Evolutionary conservation across 2,797 vertebrate species (phyloP), one percentile per base, ranked within the genome.

Genomic region (Anolis apletophallus): DNA sequence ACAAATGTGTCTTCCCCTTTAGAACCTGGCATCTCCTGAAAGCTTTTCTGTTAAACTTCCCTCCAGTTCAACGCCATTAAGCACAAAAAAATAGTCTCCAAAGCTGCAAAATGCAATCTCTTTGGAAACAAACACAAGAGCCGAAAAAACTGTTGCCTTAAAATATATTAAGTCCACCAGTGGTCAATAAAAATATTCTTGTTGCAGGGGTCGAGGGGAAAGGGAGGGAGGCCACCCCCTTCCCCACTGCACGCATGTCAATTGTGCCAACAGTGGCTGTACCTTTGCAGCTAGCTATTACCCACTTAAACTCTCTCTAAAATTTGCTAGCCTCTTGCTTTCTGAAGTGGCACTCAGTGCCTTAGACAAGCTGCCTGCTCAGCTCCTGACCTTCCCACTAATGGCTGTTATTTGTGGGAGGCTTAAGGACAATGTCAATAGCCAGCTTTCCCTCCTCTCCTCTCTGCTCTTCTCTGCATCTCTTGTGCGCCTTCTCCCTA

Each of bases 371-470:
- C 97, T 97, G 97, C 97, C 97, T 96, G 97, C 97, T 98, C 97
- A 97, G 98, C 97, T 98, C 96, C 97, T 98, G 97, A 98, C 98
- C 98, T 96, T 97, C 97, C 97, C 96, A 97, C 98, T 99, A 98
- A 98, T 98, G 97, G 97, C 97, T 97, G 97, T 98, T 98, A 98
- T 98, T 98, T 98, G 98, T 98, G 97, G 97, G 97, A 98, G 96
- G 96, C 96, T 97, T 97, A 97, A 97, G 96, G 96, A 97, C 96
- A 96, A 96, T 96, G 97, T 97, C 97, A 97, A 97, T 97, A 97
- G 96, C 96, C 93, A 93, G 95, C 95, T 96, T 95, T 96, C 96
- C 96, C 95, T 96, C 95, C 95, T 95, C 95, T 96, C 95, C 94
- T 95, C 36, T 50, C 90, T 71, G 80, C 80, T 81, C 80, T 91